phyloP scores from a whole-genome alignment of 2,888 invertebrate species.

The Chydorus sphaericus region DNA sequence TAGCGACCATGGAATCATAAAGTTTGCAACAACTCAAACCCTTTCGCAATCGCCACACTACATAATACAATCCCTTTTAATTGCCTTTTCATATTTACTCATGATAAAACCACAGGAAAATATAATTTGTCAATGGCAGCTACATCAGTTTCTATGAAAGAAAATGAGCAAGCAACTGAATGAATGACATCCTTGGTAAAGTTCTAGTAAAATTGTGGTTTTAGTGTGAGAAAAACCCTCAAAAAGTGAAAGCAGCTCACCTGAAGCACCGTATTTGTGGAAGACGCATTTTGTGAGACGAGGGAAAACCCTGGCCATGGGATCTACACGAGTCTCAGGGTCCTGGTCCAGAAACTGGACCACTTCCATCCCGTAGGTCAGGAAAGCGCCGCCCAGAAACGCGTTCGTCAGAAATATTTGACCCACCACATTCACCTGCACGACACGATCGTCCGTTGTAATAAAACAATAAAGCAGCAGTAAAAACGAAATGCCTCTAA shows the following conservation, averaged over 20 bases:
- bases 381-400: constrained; percentile 24
- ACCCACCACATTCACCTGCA: constrained; percentile 22
- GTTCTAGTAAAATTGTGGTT: too few relatives aligned
- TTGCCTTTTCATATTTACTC: neutral
- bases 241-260: constrained; percentile 7
- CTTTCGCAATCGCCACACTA: too few relatives aligned
- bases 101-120: neutral
- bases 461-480: too few relatives aligned
- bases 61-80: too few relatives aligned
- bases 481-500: too few relatives aligned
- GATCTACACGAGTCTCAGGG: constrained; percentile 21
- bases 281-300: constrained; percentile 25
- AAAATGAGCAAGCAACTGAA: too few relatives aligned
- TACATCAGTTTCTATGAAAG: neutral
- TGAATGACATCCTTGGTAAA: too few relatives aligned
- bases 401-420: constrained; percentile 24
- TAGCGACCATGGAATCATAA: too few relatives aligned
- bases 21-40: too few relatives aligned
- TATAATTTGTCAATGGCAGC: neutral
- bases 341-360: constrained; percentile 20
- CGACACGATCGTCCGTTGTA: too few relatives aligned
- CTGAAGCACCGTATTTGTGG: constrained; percentile 29
- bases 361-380: constrained; percentile 23
- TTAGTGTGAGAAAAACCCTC: neutral
- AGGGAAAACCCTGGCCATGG: constrained; percentile 24